A percentile compares a stretch with the other conserved stretches of the same genome.
phyloP scores from a whole-genome alignment of 2,888 invertebrate species.

The Dexiosoma caninum region DNA sequence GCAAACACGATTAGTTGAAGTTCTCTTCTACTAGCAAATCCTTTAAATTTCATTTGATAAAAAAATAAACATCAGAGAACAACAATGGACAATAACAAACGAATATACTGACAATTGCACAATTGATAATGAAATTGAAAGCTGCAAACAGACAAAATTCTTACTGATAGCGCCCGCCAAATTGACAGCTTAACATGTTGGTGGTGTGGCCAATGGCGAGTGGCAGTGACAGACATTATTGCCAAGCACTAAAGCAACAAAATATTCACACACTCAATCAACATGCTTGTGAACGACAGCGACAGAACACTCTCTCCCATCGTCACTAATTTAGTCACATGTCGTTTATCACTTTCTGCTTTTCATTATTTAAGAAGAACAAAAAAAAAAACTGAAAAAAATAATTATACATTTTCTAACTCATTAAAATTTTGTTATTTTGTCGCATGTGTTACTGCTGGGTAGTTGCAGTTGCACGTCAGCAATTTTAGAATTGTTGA shows the following conservation, averaged over 20 bases:
- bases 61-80: no score
- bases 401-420: background rate
- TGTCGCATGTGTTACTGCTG: background rate
- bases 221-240: slow-evolving; percentile 43
- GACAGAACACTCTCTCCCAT: background rate
- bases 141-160: slow-evolving; percentile 29
- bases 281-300: background rate
- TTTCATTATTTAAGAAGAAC: background rate
- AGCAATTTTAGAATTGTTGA: background rate
- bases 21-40: no score
- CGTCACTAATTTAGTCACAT: background rate
- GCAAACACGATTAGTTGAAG: no score
- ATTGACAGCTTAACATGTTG: slow-evolving; percentile 57
- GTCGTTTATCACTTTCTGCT: background rate
- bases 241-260: background rate
- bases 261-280: background rate
- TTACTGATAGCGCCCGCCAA: slow-evolving; percentile 40
- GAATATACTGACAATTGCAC: background rate
- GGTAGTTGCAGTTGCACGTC: background rate
- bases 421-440: background rate
- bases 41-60: background rate
- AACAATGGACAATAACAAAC: background rate
- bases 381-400: background rate
- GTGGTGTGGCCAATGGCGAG: slow-evolving; percentile 33
- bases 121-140: slow-evolving; percentile 48